phyloP scores from a whole-genome alignment of 2,113 vertebrate genomes.

The Syrrhaptes paradoxus region DNA sequence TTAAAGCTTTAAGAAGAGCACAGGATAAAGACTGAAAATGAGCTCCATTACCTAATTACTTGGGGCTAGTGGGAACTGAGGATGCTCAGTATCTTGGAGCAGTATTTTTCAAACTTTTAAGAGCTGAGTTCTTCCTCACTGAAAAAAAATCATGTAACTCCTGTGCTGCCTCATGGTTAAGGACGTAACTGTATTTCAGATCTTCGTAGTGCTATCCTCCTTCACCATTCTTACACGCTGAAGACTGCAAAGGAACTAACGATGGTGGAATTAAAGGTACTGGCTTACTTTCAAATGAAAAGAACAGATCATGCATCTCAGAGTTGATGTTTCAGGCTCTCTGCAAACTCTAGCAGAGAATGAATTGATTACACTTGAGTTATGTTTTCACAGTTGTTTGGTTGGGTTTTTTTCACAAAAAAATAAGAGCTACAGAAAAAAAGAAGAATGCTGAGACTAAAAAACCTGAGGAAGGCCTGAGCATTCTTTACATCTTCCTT shows the following conservation, averaged over 20 bases:
- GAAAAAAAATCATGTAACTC: neutral
- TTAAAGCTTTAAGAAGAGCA: slow-evolving; percentile 45
- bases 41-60: slow-evolving; percentile 60
- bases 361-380: neutral
- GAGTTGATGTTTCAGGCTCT: neutral
- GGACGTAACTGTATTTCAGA: neutral
- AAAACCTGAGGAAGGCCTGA: neutral
- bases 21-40: slow-evolving; percentile 55
- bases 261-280: neutral
- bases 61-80: neutral
- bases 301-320: neutral
- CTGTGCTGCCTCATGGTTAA: neutral
- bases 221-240: neutral
- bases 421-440: neutral
- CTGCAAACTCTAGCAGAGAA: neutral
- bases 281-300: neutral
- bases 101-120: neutral
- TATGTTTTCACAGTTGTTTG: neutral
- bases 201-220: neutral
- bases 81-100: neutral
- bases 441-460: neutral
- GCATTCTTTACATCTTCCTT: neutral
- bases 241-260: neutral
- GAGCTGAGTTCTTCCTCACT: neutral
- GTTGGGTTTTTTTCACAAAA: neutral